phyloP scores from a whole-genome alignment of 2,113 vertebrate species.

The Deroptyus accipitrinus region DNA sequence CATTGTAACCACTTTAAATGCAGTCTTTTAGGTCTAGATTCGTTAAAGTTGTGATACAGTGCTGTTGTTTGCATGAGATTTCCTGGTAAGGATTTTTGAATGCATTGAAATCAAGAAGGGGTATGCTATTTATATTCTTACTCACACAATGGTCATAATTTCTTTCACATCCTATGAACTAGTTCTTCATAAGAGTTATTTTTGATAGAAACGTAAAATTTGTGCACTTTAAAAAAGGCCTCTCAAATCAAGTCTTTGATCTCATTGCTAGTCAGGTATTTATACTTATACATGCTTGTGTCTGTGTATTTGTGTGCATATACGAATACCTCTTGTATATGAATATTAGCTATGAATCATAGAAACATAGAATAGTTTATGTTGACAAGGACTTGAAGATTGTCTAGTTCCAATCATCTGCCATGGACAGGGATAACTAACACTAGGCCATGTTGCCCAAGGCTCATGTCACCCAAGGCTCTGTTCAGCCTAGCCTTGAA shows the following conservation, averaged over 20 bases:
- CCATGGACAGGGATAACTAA: not conserved
- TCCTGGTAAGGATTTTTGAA: not conserved
- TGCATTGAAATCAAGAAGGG: not conserved
- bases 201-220: not conserved
- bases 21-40: not conserved
- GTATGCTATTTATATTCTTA: not conserved
- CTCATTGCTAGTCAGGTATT: not conserved
- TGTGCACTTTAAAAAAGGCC: not conserved
- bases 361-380: not conserved
- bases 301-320: accelerated
- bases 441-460: not conserved
- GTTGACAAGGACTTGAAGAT: not conserved
- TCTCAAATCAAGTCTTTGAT: not conserved
- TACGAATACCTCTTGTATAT: not conserved
- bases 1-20: not conserved
- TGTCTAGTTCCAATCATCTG: not conserved
- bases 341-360: not conserved
- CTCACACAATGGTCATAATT: not conserved
- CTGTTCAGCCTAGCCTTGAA: not conserved
- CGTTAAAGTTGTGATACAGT: not conserved
- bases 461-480: not conserved
- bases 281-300: not conserved
- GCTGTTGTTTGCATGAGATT: not conserved
- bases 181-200: not conserved
- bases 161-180: not conserved